phyloP scores from a whole-genome alignment of 1,140 invertebrate species.

The Drosophila pandora region DNA sequence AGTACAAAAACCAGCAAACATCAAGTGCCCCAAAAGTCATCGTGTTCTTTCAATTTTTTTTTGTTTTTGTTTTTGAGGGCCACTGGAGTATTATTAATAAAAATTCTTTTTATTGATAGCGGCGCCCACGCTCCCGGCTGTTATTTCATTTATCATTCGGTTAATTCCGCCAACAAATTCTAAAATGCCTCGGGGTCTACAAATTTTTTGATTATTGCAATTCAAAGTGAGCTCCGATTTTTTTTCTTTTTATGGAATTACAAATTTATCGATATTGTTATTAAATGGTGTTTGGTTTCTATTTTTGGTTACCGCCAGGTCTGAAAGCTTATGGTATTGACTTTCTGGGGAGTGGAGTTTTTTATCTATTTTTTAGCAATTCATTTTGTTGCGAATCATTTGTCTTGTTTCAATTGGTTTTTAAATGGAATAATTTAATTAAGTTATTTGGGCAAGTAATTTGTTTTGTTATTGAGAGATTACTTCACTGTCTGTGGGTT shows the following conservation, averaged over 20 bases:
- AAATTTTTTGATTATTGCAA: slow-evolving; percentile 52
- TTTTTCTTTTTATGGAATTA: slow-evolving; percentile 39
- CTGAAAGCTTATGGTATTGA: slow-evolving; percentile 25
- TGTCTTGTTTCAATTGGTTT: slow-evolving; percentile 58
- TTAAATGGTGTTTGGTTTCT: slow-evolving; percentile 59
- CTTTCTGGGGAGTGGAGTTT: slow-evolving; percentile 21
- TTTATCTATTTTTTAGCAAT: slow-evolving; percentile 47
- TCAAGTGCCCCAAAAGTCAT: not conserved
- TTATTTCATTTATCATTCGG: slow-evolving; percentile 59
- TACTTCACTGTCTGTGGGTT: slow-evolving; percentile 20
- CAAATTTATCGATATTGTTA: slow-evolving; percentile 57
- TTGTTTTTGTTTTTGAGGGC: slow-evolving; percentile 10
- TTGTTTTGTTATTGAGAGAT: slow-evolving; percentile 20
- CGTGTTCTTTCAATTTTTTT: slow-evolving; percentile 1
- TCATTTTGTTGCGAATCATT: slow-evolving; percentile 50
- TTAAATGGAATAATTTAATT: slow-evolving; percentile 55
- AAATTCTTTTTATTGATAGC: slow-evolving; percentile 63
- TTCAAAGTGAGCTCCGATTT: slow-evolving; percentile 50
- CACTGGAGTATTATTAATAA: slow-evolving; percentile 38
- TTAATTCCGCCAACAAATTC: slow-evolving; percentile 38
- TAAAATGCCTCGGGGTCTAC: slow-evolving; percentile 50
- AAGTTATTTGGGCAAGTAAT: slow-evolving; percentile 39
- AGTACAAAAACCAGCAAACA: slow-evolving; percentile 7
- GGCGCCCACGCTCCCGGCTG: slow-evolving; percentile 43
- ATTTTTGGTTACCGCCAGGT: slow-evolving; percentile 62